phyloP scores from a whole-genome alignment of 2,113 vertebrate genomes.

The Cyphomyrus plagiostoma region DNA sequence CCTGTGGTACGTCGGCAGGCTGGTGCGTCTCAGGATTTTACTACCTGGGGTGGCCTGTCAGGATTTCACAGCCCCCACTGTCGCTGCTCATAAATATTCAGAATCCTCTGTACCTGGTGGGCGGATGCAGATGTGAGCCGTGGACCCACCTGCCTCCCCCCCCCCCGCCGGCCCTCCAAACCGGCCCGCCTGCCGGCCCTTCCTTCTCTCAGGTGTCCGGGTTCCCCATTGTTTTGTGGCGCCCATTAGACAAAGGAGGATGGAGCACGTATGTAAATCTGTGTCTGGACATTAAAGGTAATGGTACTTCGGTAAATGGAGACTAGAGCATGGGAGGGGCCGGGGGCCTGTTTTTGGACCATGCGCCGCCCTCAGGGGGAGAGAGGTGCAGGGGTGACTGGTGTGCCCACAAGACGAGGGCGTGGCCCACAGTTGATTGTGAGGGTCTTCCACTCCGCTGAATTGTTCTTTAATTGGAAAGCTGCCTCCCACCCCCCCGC shows the following conservation, averaged over 20 bases:
- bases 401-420: neutral
- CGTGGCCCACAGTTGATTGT: neutral
- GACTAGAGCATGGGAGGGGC: slow-evolving; percentile 11
- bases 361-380: neutral
- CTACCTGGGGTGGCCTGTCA: neutral
- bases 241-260: neutral
- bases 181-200: neutral
- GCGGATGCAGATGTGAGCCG: neutral
- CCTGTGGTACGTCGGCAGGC: neutral
- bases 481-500: neutral
- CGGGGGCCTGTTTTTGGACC: neutral
- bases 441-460: neutral
- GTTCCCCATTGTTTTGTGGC: neutral
- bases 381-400: neutral
- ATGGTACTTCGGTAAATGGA: slow-evolving; percentile 29
- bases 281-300: neutral
- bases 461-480: neutral
- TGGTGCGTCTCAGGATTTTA: neutral
- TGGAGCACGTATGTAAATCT: neutral
- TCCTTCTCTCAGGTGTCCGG: neutral
- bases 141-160: neutral
- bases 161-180: no score
- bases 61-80: neutral
- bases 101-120: neutral
- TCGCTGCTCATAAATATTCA: neutral